phyloP scores from a whole-genome alignment of 1,140 invertebrate genomes.

The Bombus pyrosoma region DNA sequence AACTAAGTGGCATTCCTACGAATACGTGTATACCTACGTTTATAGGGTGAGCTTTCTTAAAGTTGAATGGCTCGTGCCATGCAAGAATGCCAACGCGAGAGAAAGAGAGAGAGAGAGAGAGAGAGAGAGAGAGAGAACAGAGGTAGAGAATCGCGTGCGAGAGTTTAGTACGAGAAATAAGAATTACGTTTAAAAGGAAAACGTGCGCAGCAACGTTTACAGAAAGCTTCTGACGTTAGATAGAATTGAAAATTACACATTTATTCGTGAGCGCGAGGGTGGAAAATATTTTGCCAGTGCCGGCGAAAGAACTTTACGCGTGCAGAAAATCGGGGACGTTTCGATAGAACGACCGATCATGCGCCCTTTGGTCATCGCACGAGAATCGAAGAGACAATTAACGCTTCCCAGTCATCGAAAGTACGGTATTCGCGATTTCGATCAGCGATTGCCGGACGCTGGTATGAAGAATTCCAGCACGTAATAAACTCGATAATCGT shows the following conservation, averaged over 20 bases:
- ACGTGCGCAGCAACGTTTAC: not conserved
- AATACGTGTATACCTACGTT: not conserved
- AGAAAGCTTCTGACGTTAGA: no score
- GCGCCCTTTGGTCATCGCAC: no score
- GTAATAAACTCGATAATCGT: constrained; percentile 33
- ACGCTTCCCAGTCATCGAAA: not conserved
- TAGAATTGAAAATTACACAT: not conserved
- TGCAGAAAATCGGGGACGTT: not conserved
- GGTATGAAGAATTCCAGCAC: not conserved
- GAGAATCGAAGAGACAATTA: not conserved
- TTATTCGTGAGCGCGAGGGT: not conserved
- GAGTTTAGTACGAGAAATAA: not conserved
- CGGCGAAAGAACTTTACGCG: not conserved
- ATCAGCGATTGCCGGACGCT: not conserved
- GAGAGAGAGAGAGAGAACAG: not conserved
- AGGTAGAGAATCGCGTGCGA: not conserved
- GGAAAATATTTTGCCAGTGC: no score
- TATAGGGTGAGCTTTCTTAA: not conserved
- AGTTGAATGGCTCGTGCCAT: not conserved
- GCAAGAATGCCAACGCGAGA: not conserved
- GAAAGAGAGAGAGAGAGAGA: not conserved
- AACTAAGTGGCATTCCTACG: not conserved
- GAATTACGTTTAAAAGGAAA: not conserved
- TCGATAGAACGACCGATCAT: not conserved
- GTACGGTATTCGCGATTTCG: not conserved